Base-by-base conservation (phyloP, 2,113 vertebrate species). In the Nothocercus julius region DNA sequence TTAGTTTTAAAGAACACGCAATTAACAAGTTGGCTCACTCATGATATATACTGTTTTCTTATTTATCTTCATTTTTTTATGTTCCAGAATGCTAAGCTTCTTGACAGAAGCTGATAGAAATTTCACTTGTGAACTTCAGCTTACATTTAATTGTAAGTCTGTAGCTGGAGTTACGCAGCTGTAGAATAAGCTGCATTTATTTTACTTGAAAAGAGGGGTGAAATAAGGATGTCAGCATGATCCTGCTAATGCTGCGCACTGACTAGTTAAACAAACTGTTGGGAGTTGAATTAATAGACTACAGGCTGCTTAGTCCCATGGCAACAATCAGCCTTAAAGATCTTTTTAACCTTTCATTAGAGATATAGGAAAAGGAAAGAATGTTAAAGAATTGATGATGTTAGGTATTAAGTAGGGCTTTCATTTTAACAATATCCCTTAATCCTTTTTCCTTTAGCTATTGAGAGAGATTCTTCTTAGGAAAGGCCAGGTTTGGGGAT, bases 281-380 rank as follows among this genome's bases (percentile, higher is more conserved):
- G 73, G 82, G 70, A 92, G 24, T 24, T 92, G 72, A 90, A 92
- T 90, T 90, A 68, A 82, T 44, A 90, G 78, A 91, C 78, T 83
- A 53, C 63, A 91, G 89, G 53, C 62, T 96, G 62, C 89, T 93
- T 69, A 92, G 70, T 94, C 80, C 92, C 92, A 93, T 95, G 91
- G 84, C 78, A 95, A 95, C 94, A 91, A 95, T 95, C 89, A 93
- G 74, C 75, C 78, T 85, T 74, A 77, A 87, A 75, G 30, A 92
- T 96, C 91, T 95, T 93, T 81, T 76, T 63, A 93, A 93, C 91
- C 67, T 95, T 85, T 82, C 75, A 66, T 92, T 93, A 85, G 24
- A 93, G 54, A 70, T 40, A 59, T 0, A 85, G 67, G 81, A 18
- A 82, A 92, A 73, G 24, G 36, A 67, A 90, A 96, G 92, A 47